Evolutionary conservation across 2,797 vertebrate species (phyloP).

Genomic region (Acrocephalus scirpaceus): DNA sequence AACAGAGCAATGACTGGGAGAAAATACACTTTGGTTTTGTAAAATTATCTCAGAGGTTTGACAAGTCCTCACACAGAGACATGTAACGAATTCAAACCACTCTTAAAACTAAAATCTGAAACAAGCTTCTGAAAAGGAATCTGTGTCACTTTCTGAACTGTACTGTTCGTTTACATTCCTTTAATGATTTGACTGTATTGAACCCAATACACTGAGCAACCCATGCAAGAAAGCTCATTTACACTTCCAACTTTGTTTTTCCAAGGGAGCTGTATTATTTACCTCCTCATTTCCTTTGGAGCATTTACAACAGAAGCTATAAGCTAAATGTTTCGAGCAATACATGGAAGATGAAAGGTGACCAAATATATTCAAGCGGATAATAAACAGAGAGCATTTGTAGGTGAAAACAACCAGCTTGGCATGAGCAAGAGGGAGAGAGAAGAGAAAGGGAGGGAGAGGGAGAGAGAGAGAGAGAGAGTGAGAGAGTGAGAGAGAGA

Average conservation of each 20-base stretch:
- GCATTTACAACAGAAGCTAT: background rate
- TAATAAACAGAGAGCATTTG: constrained; percentile 21
- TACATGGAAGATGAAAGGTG: constrained; percentile 31
- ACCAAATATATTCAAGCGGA: background rate
- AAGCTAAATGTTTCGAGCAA: background rate
- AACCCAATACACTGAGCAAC: background rate
- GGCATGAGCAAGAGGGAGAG: background rate
- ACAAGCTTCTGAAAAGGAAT: constrained; percentile 36
- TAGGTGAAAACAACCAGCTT: constrained; percentile 43
- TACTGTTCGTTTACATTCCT: constrained; percentile 54
- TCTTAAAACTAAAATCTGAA: constrained; percentile 21
- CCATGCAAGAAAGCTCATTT: constrained; percentile 41
- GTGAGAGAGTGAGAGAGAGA: background rate
- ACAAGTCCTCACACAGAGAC: background rate
- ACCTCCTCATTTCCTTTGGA: constrained; percentile 22
- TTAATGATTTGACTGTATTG: constrained; percentile 44
- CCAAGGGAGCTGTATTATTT: background rate
- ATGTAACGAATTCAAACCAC: background rate
- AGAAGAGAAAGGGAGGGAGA: background rate
- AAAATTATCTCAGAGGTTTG: constrained; percentile 11
- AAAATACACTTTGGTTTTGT: constrained; percentile 26
- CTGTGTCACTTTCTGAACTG: constrained; percentile 15
- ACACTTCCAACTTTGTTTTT: constrained; percentile 33
- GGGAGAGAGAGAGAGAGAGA: background rate
- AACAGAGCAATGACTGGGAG: constrained; percentile 13